Conservation (phyloP, 53 echinoderm and acorn worm species). For the Hippasteria phrygiana region DNA sequence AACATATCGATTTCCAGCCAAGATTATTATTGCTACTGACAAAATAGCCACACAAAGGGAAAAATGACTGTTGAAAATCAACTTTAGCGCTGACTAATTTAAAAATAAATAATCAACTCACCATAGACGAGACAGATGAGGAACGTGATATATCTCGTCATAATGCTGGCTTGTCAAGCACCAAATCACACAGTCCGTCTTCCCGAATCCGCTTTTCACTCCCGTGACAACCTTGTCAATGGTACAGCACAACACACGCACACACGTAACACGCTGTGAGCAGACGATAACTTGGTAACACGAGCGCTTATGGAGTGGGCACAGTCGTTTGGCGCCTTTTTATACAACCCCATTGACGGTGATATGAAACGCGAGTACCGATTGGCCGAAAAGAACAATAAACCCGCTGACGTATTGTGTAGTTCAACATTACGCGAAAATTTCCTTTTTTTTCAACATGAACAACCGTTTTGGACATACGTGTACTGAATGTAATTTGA, state of each 20-base stretch:
- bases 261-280: neutral
- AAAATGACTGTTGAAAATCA: too few relatives aligned
- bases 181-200: too few relatives aligned
- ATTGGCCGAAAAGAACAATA: constrained; percentile 47
- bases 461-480: too few relatives aligned
- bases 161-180: neutral
- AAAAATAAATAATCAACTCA: too few relatives aligned
- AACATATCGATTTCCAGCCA: too few relatives aligned
- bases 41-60: too few relatives aligned
- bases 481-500: too few relatives aligned
- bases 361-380: constrained; percentile 17
- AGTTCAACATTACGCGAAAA: too few relatives aligned
- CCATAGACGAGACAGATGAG: constrained; percentile 48
- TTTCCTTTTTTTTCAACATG: too few relatives aligned
- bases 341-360: constrained; percentile 35
- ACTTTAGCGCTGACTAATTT: too few relatives aligned
- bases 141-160: constrained; percentile 26
- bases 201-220: too few relatives aligned
- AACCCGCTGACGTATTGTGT: constrained; percentile 10
- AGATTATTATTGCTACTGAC: too few relatives aligned
- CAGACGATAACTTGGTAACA: neutral
- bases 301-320: neutral
- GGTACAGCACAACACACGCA: neutral
- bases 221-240: constrained; percentile 3
- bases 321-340: constrained; percentile 1